Percentiles rank a stretch among this genome's conserved stretches.
phyloP scores from a whole-genome alignment of 1,140 invertebrate species.

The Temnothorax nylanderi region DNA sequence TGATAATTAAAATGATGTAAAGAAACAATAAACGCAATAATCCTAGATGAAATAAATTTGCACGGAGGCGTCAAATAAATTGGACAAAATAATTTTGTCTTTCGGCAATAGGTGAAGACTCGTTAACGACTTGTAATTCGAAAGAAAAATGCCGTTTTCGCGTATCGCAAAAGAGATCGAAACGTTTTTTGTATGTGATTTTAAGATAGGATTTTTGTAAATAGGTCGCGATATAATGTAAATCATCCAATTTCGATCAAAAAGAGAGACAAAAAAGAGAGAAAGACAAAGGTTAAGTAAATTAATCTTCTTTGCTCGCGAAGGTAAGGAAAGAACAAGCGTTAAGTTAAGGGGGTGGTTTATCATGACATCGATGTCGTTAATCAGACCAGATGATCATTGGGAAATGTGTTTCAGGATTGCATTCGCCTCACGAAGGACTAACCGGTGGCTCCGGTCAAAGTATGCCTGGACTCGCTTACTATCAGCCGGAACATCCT shows the following conservation, averaged over 20 bases:
- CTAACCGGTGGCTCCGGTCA: conserved; percentile 90
- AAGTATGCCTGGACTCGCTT: conserved; percentile 88
- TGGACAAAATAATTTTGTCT: not conserved
- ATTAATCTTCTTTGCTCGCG: not conserved
- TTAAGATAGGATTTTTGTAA: not conserved
- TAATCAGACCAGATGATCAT: conserved; percentile 50
- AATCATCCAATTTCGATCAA: conserved; percentile 27
- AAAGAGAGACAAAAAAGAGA: not conserved
- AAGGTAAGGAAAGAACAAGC: conserved; percentile 35
- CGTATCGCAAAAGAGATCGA: not conserved
- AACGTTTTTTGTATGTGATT: not conserved
- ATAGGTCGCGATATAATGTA: not conserved
- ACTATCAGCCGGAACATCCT: conserved; percentile 88
- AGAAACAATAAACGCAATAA: not conserved
- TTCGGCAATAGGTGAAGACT: not conserved
- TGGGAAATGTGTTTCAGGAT: conserved; percentile 84
- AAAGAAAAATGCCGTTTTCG: not conserved
- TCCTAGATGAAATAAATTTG: not conserved
- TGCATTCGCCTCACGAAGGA: conserved; percentile 87
- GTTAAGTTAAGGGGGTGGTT: conserved; percentile 79
- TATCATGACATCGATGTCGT: conserved; percentile 63
- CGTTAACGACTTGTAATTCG: not conserved
- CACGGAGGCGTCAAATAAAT: not conserved
- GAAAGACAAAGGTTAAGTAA: not conserved
- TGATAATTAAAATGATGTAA: conserved; percentile 3